Evolutionary conservation across 2,797 vertebrate species (phyloP).

Genomic region (Periparus ater): DNA sequence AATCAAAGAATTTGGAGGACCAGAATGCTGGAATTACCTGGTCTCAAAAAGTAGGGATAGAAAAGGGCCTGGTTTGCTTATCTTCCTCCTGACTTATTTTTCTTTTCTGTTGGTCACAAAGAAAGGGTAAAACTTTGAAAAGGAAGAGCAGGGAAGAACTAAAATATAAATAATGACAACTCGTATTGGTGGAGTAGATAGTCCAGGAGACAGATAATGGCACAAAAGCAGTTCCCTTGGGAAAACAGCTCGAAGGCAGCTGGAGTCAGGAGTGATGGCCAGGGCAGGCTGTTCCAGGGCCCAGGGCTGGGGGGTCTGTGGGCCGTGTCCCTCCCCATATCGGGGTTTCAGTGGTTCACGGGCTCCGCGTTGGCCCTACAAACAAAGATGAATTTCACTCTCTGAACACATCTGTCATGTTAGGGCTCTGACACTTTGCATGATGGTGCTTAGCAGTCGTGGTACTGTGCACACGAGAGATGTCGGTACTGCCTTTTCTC

Average conservation of each 20-base stretch:
- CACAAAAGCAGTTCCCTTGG: not conserved
- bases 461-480: not conserved
- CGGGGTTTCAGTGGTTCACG: not conserved
- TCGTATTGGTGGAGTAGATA: not conserved
- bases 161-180: not conserved
- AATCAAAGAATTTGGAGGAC: conserved; percentile 49
- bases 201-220: not conserved
- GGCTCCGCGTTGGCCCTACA: not conserved
- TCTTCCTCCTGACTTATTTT: not conserved
- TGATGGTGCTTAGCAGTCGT: conserved; percentile 1
- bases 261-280: rapidly evolving
- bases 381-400: conserved; percentile 39
- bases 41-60: not conserved
- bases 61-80: not conserved
- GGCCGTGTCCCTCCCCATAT: not conserved
- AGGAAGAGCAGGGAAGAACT: not conserved
- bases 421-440: not conserved
- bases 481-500: not conserved
- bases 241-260: not conserved
- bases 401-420: conserved; percentile 22
- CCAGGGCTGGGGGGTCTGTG: not conserved
- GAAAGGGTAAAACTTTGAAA: not conserved
- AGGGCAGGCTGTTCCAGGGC: not conserved
- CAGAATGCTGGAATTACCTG: conserved; percentile 52
- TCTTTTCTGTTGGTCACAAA: not conserved